Evolutionary conservation across 2,888 invertebrate species (phyloP).

Genomic region (Horisme vitalbata): DNA sequence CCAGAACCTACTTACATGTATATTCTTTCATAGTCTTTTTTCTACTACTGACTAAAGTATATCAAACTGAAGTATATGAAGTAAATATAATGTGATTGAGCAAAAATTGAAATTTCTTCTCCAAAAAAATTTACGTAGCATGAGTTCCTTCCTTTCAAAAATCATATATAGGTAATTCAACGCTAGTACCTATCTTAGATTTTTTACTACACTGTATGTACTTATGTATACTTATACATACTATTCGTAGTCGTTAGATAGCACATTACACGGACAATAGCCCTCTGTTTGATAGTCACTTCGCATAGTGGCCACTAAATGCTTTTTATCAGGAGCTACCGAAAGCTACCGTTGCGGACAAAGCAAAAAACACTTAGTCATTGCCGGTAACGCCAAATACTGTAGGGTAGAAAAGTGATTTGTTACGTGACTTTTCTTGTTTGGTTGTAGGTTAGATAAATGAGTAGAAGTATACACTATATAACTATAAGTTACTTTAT

Average conservation of each 20-base stretch:
- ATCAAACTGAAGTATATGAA: too few species aligned
- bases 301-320: slow-evolving; percentile 45
- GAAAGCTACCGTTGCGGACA: slow-evolving; percentile 40
- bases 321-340: slow-evolving; percentile 53
- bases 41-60: too few species aligned
- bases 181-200: neutral
- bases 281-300: slow-evolving; percentile 54
- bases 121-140: too few species aligned
- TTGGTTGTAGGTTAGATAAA: too few species aligned
- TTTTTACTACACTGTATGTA: neutral
- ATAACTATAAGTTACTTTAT: too few species aligned
- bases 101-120: too few species aligned
- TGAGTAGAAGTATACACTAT: too few species aligned
- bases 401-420: slow-evolving; percentile 8
- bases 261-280: slow-evolving; percentile 42
- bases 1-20: too few species aligned
- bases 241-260: slow-evolving; percentile 21
- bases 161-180: too few species aligned
- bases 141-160: too few species aligned
- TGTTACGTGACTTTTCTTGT: neutral
- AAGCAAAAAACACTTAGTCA: slow-evolving; percentile 61
- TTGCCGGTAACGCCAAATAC: slow-evolving; percentile 45
- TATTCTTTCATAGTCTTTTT: too few species aligned
- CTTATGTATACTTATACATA: neutral
- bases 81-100: too few species aligned